Base-by-base conservation (phyloP, 35 echinoderm and acorn worm species). In the Heliocidaris erythrogramma region DNA sequence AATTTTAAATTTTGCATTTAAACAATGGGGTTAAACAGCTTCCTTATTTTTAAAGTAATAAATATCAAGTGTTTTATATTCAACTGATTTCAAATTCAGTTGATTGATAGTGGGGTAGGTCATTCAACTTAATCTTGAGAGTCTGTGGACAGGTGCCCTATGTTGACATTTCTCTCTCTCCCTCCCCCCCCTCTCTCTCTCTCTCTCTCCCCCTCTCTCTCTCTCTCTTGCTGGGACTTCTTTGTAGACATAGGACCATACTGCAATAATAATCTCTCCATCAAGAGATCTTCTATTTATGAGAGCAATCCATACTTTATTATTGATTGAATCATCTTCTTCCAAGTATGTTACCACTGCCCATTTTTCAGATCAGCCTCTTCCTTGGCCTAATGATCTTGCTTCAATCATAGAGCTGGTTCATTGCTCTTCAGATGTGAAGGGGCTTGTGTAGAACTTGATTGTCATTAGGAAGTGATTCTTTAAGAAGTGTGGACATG, bases 301-400 rank as follows among this genome's bases (percentile, higher is more conserved):
- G 65, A 78, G 65, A 78, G 65, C 14, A 18, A 78, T 78, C 65
- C 65, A 78, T 78, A 78, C 17, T 78, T 78, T n/a, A 78, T 78
- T 78, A 78, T 78, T 78, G 65, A 78, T 78, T 78, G 65, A 78
- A 27, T 78, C 65, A 78, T 78, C 65, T 78, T 78, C 65, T 78
- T 78, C 21, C 21, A 24, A 78, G 65, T 78, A 2, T 27, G 65
- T 78, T 78, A 78, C 21, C 65, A 78, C 65, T 78, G 65, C 65
- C 65, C 18, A 6, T 71, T 78, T 78, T 21, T 7, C 21, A 78
- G 65, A 78, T 78, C 27, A 78, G 21, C 6, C 65, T 56, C 14
- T 13, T 56, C 52, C 52, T 14, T 56, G 65, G 65, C 65, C 27
- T 42, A 42, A 42, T 7, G 21, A 78, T 78, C 65, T 27, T 3